Evolutionary conservation across 2,888 invertebrate species (phyloP).

Genomic region (Noctuana brunneofusca): DNA sequence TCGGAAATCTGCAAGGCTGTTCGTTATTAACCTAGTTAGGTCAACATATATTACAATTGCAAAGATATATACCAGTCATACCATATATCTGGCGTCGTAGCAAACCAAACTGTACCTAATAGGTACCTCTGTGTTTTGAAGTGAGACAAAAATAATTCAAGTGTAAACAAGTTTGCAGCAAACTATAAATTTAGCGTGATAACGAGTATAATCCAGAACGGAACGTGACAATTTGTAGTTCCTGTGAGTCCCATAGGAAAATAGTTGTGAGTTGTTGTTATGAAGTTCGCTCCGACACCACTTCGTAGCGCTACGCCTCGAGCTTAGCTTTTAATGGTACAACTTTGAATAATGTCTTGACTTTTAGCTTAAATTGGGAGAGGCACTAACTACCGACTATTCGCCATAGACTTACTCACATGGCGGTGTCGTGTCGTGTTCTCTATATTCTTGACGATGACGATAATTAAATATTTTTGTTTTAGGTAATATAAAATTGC

Average conservation of each 20-base stretch:
- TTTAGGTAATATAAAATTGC: no score
- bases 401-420: neutral
- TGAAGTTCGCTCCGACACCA: conserved; percentile 8
- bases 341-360: conserved; percentile 5
- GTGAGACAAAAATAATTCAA: no score
- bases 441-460: no score
- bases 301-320: neutral
- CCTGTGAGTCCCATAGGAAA: neutral
- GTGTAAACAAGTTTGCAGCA: no score
- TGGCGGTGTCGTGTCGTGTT: no score
- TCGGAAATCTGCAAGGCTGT: neutral
- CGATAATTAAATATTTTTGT: no score
- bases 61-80: no score
- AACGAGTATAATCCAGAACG: conserved; percentile 4
- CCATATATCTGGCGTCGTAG: no score
- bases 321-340: conserved; percentile 10
- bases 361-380: neutral
- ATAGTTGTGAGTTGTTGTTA: conserved; percentile 10
- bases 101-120: no score
- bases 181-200: conserved; percentile 5
- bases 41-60: no score
- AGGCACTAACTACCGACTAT: neutral
- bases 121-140: no score
- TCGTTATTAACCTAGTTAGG: conserved; percentile 1
- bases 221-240: conserved; percentile 11